A percentile compares a stretch with the other conserved stretches of the same genome.
Conservation (phyloP, 2,888 invertebrate genomes). For the Myopa testacea region DNA sequence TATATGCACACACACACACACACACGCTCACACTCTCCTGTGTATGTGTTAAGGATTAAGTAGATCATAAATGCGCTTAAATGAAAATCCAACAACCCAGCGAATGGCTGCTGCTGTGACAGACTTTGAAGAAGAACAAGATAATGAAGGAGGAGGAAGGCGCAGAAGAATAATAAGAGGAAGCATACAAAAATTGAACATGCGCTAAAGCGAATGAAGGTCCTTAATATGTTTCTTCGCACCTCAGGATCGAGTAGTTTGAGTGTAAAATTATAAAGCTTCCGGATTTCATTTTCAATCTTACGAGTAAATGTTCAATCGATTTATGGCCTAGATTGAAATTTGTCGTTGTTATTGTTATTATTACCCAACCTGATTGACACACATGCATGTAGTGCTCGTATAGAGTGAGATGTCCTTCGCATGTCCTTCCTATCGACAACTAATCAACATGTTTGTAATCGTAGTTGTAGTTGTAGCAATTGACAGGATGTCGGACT, state of each 20-base stretch:
- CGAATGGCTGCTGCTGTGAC: slow-evolving; percentile 1
- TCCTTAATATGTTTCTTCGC: neutral
- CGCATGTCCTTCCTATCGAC: neutral
- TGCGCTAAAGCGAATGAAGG: neutral
- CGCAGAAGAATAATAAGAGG: neutral
- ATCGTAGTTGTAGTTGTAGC: neutral
- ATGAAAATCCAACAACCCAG: slow-evolving; percentile 21
- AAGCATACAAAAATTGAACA: neutral
- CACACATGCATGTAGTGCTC: neutral
- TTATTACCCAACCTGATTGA: neutral
- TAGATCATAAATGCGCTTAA: slow-evolving; percentile 32
- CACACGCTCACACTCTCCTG: neutral
- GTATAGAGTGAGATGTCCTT: neutral
- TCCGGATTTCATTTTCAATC: neutral
- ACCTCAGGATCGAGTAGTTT: neutral
- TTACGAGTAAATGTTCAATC: neutral
- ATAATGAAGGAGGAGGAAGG: neutral
- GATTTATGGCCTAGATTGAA: slow-evolving; percentile 9
- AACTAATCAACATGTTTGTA: slow-evolving; percentile 26
- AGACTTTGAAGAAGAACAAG: slow-evolving; percentile 3
- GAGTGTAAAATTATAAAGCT: neutral
- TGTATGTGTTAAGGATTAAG: slow-evolving; percentile 14
- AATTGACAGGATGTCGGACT: neutral
- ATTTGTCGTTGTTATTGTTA: slow-evolving; percentile 17
- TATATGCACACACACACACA: neutral